Conservation (phyloP, 2,797 vertebrate species). For the Rhinichthys osculus region DNA sequence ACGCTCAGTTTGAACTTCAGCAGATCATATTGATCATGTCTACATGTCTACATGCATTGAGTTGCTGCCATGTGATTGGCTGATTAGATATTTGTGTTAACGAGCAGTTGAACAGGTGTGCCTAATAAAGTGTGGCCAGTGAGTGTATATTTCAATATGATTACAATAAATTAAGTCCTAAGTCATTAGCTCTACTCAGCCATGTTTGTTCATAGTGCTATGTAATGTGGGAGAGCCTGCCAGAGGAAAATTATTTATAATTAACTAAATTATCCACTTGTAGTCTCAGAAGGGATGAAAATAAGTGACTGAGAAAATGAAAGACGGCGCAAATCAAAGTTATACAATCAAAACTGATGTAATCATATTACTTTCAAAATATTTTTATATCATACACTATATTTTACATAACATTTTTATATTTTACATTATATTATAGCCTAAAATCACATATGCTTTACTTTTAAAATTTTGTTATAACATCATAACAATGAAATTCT, state of each 20-base stretch:
- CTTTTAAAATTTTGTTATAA: neutral
- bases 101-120: neutral
- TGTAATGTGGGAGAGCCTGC: neutral
- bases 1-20: neutral
- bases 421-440: neutral
- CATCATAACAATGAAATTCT: neutral
- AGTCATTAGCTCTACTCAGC: neutral
- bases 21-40: neutral
- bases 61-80: neutral
- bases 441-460: too few relatives aligned
- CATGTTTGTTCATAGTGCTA: neutral
- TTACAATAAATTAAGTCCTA: too few relatives aligned
- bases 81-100: neutral
- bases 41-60: neutral
- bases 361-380: neutral
- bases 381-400: neutral
- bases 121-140: neutral
- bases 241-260: neutral
- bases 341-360: neutral
- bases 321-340: neutral
- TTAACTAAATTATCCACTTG: constrained; percentile 17
- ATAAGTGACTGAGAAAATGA: neutral
- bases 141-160: neutral
- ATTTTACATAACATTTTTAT: too few relatives aligned
- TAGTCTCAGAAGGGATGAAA: neutral